These are phyloP conservation scores for Drosophila micromelanica DNA, from an alignment of 1,140 invertebrate species.

Conservation along the genomic window DNA sequence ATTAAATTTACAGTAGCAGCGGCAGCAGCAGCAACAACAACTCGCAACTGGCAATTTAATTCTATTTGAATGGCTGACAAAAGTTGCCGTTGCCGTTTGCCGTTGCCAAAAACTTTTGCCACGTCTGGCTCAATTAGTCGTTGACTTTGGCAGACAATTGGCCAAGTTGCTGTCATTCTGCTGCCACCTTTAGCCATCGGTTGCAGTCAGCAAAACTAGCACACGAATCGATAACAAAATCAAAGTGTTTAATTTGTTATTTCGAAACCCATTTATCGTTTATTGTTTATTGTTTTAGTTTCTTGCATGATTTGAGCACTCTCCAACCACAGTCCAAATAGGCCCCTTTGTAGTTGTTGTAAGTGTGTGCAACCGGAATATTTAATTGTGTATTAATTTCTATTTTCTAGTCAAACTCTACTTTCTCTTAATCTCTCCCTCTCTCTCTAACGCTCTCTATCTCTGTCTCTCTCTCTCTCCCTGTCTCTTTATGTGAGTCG, in stretches of 20 bases:
- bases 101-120: constrained; percentile 51
- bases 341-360: constrained; percentile 17
- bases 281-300: constrained; percentile 44
- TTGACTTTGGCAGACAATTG: constrained; percentile 33
- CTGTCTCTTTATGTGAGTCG: constrained; percentile 48
- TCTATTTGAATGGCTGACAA: constrained; percentile 55
- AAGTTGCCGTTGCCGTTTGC: constrained; percentile 52
- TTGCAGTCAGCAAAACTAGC: no score
- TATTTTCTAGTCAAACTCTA: constrained; percentile 18
- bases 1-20: constrained; percentile 53
- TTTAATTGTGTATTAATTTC: constrained; percentile 13
- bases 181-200: background rate
- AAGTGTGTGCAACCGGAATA: constrained; percentile 13
- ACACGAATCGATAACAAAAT: constrained; percentile 43
- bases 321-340: constrained; percentile 16
- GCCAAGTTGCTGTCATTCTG: constrained; percentile 26
- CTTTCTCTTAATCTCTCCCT: constrained; percentile 19
- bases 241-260: constrained; percentile 24
- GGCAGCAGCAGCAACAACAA: background rate
- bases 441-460: constrained; percentile 33
- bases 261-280: constrained; percentile 23
- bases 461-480: constrained; percentile 25
- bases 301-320: constrained; percentile 60
- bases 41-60: constrained; percentile 62
- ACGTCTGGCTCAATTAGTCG: constrained; percentile 36